Base-by-base conservation (phyloP, 1,140 invertebrate species). In the Scaptodrosophila lebanonensis region DNA sequence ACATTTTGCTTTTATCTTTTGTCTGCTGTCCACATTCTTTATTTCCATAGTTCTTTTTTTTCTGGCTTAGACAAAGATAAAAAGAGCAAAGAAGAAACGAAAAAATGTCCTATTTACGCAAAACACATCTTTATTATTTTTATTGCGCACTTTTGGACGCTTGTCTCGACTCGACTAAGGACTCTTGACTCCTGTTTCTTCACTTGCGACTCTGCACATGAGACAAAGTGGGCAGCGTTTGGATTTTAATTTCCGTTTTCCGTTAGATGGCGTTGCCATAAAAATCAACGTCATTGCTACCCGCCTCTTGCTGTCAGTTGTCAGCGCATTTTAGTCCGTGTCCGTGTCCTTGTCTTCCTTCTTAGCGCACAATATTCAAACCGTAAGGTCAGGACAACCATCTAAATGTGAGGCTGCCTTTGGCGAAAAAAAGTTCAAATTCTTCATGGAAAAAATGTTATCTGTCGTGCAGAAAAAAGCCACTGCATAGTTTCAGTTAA, bases 171-270 rank as follows among this genome's bases (percentile, higher is more conserved):
- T n/a, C n/a, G n/a, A n/a, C n/a, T n/a, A n/a, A n/a, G n/a, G 30
- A n/a, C 12, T 20, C 30, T 27, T 18, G 17, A 60, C 48, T 54
- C 36, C 54, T 61, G 51, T 56, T 50, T 22, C 8, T 18, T 17
- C 7, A 29, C 22, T 42, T 35, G n/a, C 36, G 44, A 6, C 39
- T 59, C 40, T 35, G 59, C 59, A 38, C 52, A 43, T 61, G 54
- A 51, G 57, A 49, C 58, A 56, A 17, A 16, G 2, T 5, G 30
- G 50, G 25, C 53, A 30, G 44, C 40, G 50, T 63, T 47, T 71
- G 44, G 56, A 72, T 77, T 77, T 77, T 72, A 77, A 77, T 77
- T 79, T 77, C 72, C 72, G 72, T 52, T 77, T 72, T 72, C 54
- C 67, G 63, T 64, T 66, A 72, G 57, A 77, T 77, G 54, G 39